Conservation (phyloP, 2,113 vertebrate species). For the Hucho hucho region DNA sequence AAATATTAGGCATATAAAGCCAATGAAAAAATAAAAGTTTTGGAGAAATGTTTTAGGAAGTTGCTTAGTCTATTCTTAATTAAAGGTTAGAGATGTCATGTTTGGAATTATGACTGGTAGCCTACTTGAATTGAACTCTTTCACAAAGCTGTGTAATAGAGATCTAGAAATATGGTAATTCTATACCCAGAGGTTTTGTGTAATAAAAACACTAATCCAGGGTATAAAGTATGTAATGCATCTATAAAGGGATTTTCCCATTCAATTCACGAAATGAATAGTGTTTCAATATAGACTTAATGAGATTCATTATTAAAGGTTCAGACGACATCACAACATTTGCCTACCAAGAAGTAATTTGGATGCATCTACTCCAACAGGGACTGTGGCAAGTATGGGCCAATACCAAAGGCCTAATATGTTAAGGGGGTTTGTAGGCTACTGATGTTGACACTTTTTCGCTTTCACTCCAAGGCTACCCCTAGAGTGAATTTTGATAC, state of each 20-base stretch:
- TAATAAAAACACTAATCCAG: conserved; percentile 46
- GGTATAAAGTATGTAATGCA: conserved; percentile 24
- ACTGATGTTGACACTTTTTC: conserved; percentile 70
- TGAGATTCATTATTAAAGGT: background rate
- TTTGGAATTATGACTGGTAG: conserved; percentile 18
- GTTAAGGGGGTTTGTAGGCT: background rate
- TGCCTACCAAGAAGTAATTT: background rate
- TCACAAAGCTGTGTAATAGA: conserved; percentile 36
- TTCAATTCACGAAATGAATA: conserved; percentile 20
- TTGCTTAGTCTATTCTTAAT: conserved; percentile 25
- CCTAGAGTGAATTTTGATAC: background rate
- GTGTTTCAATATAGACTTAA: background rate
- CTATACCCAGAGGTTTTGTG: conserved; percentile 41
- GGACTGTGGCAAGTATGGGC: background rate
- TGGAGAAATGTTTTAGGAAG: too few species aligned
- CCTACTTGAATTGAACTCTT: conserved; percentile 25
- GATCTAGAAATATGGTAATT: conserved; percentile 33
- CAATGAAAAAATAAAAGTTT: too few species aligned
- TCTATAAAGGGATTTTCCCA: conserved; percentile 23
- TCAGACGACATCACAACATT: background rate
- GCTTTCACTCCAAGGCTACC: too few species aligned
- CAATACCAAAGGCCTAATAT: background rate
- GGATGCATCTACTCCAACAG: too few species aligned
- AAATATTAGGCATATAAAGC: too few species aligned
- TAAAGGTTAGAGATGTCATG: conserved; percentile 22